A percentile compares a stretch with the other conserved stretches of the same genome.
Evolutionary conservation across 1,140 invertebrate genomes (phyloP).

Genomic region (Portunus trituberculatus): DNA sequence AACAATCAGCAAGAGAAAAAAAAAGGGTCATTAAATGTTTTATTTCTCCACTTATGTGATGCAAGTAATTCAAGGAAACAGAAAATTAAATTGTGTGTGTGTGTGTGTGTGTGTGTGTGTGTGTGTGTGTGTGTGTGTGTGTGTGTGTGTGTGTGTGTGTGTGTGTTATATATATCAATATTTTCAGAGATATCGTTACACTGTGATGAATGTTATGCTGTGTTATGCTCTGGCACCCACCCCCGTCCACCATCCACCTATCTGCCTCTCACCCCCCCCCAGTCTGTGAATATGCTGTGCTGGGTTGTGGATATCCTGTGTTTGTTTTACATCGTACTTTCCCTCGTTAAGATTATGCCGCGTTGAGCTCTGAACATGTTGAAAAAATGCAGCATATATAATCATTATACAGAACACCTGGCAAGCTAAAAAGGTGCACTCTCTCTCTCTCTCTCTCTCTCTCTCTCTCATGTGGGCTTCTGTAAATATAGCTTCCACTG

Average conservation of each 20-base stretch:
- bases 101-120: constrained; percentile 15
- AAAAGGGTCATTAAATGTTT: neutral
- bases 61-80: neutral
- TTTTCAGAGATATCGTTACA: too few relatives aligned
- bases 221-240: too few relatives aligned
- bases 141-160: neutral
- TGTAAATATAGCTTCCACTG: constrained; percentile 21
- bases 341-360: too few relatives aligned
- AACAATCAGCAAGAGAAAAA: neutral
- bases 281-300: too few relatives aligned
- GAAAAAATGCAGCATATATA: too few relatives aligned
- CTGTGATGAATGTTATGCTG: too few relatives aligned
- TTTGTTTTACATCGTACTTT: too few relatives aligned
- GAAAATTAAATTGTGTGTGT: neutral
- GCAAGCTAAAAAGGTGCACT: neutral
- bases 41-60: neutral
- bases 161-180: neutral
- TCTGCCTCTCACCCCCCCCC: too few relatives aligned
- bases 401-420: neutral
- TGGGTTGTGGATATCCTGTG: too few relatives aligned
- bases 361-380: too few relatives aligned
- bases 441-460: constrained; percentile 20
- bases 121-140: constrained; percentile 20
- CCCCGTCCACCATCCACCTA: too few relatives aligned
- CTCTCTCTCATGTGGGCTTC: neutral